Percentiles rank a stretch among this genome's conserved stretches.
phyloP scores from a whole-genome alignment of 2,113 vertebrate genomes.

The Protobothrops flavoviridis region DNA sequence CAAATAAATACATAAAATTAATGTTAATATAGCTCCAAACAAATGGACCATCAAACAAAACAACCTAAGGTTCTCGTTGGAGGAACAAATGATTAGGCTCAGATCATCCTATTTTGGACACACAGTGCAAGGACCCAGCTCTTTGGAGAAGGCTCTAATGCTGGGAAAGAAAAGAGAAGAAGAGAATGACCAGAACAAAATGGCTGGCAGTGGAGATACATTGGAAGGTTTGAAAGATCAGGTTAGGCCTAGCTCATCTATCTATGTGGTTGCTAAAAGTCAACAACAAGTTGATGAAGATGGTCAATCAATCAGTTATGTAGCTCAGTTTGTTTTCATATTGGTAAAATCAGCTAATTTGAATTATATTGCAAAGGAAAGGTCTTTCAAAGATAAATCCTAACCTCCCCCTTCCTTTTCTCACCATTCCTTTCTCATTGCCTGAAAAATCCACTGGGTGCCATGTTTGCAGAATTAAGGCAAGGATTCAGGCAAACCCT shows the following conservation, averaged over 20 bases:
- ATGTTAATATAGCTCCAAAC: background rate
- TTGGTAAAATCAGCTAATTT: background rate
- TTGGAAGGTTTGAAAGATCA: background rate
- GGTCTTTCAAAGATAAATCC: background rate
- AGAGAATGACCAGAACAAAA: background rate
- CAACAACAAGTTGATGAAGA: background rate
- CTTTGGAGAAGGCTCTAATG: background rate
- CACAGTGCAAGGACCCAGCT: background rate
- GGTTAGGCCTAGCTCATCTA: background rate
- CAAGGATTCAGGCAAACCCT: slow-evolving; percentile 1
- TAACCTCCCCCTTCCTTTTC: background rate
- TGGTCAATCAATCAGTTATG: background rate
- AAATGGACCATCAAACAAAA: background rate
- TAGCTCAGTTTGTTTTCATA: background rate
- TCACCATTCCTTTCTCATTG: background rate
- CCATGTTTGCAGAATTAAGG: background rate
- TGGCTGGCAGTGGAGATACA: background rate
- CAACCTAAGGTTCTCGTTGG: background rate
- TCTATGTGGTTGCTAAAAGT: background rate
- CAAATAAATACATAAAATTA: background rate
- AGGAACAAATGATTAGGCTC: background rate
- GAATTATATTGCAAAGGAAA: background rate
- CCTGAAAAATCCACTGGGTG: background rate
- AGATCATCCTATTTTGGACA: background rate
- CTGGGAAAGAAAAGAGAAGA: background rate